These are phyloP conservation scores for Gorsachius goisagi DNA, from an alignment of 2,113 vertebrate species.

Conservation along the genomic window DNA sequence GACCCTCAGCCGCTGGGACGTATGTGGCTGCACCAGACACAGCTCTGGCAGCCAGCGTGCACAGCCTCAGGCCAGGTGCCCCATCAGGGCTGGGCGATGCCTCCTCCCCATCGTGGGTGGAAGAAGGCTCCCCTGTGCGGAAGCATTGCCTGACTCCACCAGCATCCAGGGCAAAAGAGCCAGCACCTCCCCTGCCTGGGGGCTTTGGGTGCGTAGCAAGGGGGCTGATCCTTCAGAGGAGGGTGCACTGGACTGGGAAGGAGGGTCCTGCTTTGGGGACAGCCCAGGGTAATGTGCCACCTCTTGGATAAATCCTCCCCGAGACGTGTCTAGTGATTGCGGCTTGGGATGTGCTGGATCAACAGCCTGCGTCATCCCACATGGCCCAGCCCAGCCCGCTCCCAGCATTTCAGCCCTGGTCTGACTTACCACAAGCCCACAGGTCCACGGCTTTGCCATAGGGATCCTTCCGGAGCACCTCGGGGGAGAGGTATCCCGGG, in stretches of 20 bases:
- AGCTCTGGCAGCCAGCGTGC: neutral
- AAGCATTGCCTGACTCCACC: neutral
- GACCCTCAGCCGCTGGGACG: slow-evolving; percentile 65
- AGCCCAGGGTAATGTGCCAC: neutral
- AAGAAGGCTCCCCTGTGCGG: neutral
- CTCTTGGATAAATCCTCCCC: neutral
- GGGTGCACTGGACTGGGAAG: neutral
- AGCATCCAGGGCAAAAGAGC: neutral
- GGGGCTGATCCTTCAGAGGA: neutral
- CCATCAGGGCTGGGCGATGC: neutral
- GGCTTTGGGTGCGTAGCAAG: neutral
- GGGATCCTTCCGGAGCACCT: slow-evolving; percentile 94
- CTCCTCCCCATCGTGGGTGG: accelerated
- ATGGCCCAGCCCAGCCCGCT: neutral
- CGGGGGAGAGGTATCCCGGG: slow-evolving; percentile 83
- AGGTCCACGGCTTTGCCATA: slow-evolving; percentile 95
- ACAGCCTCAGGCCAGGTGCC: neutral
- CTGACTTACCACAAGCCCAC: slow-evolving; percentile 92
- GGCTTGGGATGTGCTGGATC: neutral
- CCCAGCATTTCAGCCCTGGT: accelerated
- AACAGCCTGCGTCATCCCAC: neutral
- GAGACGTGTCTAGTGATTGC: accelerated
- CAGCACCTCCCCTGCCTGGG: accelerated
- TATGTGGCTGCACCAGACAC: neutral
- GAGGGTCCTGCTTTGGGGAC: neutral